Conservation (phyloP, 2,797 vertebrate species). For the Gallirallus australis region DNA sequence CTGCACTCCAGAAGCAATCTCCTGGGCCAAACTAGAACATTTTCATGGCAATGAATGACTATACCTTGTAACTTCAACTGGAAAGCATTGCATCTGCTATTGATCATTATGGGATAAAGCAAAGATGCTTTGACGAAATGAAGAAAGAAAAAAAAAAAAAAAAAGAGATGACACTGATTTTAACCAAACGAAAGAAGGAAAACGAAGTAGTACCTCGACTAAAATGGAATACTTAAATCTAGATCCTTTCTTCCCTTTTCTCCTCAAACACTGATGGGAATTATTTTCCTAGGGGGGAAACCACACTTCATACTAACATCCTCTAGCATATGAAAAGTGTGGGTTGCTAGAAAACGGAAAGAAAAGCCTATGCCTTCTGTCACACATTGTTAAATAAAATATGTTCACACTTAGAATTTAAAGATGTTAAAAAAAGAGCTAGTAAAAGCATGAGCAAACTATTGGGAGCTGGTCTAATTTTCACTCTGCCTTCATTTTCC, state of each 20-base stretch:
- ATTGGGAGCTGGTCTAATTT: slow-evolving; percentile 46
- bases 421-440: background rate
- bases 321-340: background rate
- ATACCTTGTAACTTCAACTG: fast-evolving
- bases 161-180: background rate
- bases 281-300: background rate
- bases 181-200: background rate
- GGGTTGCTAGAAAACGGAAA: background rate
- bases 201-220: background rate
- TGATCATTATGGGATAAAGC: background rate
- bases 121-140: background rate
- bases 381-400: slow-evolving; percentile 45
- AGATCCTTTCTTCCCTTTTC: background rate
- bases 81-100: background rate
- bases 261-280: background rate
- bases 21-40: background rate
- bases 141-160: background rate
- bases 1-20: background rate
- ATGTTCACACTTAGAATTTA: slow-evolving; percentile 42
- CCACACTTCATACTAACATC: slow-evolving; percentile 3
- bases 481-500: slow-evolving; percentile 12
- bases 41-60: background rate
- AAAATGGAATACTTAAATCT: background rate
- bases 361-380: slow-evolving; percentile 63
- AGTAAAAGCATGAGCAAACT: slow-evolving; percentile 38